phyloP scores from a whole-genome alignment of 2,888 invertebrate species.

The Eulithis testata region DNA sequence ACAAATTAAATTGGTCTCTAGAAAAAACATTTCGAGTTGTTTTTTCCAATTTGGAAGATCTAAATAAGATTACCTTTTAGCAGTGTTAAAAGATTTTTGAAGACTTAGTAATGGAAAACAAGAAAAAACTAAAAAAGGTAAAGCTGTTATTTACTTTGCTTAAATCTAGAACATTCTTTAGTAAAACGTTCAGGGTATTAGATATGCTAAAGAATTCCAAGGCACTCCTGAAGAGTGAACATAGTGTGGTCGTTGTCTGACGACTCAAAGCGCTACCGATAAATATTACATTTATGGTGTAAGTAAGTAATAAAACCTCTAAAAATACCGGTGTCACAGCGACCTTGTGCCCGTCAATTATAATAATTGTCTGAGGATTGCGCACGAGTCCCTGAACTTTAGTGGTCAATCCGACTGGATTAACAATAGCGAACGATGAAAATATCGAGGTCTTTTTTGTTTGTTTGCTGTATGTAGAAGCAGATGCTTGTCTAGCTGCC shows the following conservation, averaged over 20 bases:
- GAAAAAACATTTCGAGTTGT: constrained; percentile 40
- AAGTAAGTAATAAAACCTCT: constrained; percentile 9
- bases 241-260: too few species aligned
- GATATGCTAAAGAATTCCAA: too few species aligned
- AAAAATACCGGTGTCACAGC: constrained; percentile 34
- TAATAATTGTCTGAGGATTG: constrained; percentile 40
- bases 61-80: constrained; percentile 37
- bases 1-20: constrained; percentile 50
- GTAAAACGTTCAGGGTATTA: neutral
- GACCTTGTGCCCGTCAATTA: constrained; percentile 41
- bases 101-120: neutral
- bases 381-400: constrained; percentile 43
- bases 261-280: too few species aligned
- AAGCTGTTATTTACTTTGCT: neutral
- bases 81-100: constrained; percentile 13
- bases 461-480: constrained; percentile 15
- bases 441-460: constrained; percentile 37
- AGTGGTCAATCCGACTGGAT: constrained; percentile 37
- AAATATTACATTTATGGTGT: too few species aligned
- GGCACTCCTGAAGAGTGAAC: too few species aligned
- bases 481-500: constrained; percentile 5
- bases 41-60: constrained; percentile 35
- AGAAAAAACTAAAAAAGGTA: neutral
- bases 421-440: constrained; percentile 36
- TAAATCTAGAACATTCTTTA: neutral